Evolutionary conservation across 2,113 vertebrate species (phyloP), one percentile per base, ranked within the genome.

Genomic region (Anguilla rostrata): DNA sequence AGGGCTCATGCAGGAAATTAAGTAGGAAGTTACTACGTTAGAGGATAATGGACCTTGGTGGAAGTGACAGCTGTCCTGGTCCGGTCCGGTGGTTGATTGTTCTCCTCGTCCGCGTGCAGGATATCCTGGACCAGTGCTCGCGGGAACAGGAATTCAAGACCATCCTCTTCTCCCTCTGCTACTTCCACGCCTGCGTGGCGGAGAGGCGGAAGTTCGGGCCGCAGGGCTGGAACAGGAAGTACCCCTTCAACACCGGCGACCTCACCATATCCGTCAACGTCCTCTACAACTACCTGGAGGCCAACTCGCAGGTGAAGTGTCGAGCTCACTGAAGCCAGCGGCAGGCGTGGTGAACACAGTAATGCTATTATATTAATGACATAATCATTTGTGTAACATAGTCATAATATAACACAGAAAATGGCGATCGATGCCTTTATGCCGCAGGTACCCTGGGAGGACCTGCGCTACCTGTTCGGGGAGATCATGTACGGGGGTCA

Each of bases 401-500:
- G 60, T 34, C 34, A 34, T 34, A 34, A 34, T 34, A 34, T 34
- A 34, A 34, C 34, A 34, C 7, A 75, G 71, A 34, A 34, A n/a
- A 34, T 57, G 26, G 39, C 53, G 26, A 78, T 81, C 84, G 83
- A 26, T 89, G 40, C 60, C 83, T 39, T 39, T 86, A 85, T 86
- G 5, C 56, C 39, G 49, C 87, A 96, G 95, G 95, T 96, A 82
- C 96, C 96, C 0, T 96, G 95, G 95, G 96, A 97, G 90, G 96
- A 97, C 87, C 94, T 97, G 66, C 93, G 93, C 26, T 96, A 96
- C 89, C 93, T 97, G 81, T 96, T 97, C 93, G 96, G 95, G 5
- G 96, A 96, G 90, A 96, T 97, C 85, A 97, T 96, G 96, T 96
- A 96, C n/a, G 95, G 95, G 75, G 95, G 96, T 88, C 96, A 97